Conservation (phyloP, 1,140 invertebrate species). For the Camponotus pennsylvanicus region DNA sequence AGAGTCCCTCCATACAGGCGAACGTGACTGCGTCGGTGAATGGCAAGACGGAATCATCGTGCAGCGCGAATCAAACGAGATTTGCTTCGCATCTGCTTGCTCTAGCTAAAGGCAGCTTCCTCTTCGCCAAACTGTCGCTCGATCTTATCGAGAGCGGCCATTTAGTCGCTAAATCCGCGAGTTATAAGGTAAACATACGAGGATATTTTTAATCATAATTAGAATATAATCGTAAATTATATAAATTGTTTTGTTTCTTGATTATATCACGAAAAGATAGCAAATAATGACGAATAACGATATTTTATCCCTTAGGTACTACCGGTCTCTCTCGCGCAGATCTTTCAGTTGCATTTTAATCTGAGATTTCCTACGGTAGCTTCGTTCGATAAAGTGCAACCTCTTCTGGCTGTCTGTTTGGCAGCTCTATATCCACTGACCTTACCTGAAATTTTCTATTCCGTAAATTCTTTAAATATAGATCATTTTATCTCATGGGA, state of each 20-base stretch:
- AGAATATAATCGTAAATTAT: background rate
- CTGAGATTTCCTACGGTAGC: slow-evolving; percentile 95
- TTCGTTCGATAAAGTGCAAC: slow-evolving; percentile 95
- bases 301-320: slow-evolving; percentile 86
- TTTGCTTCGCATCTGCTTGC: slow-evolving; percentile 95
- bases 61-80: slow-evolving; percentile 89
- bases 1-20: slow-evolving; percentile 92
- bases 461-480: slow-evolving; percentile 94
- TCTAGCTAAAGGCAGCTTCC: slow-evolving; percentile 95
- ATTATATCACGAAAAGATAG: too few species aligned
- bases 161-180: slow-evolving; percentile 96
- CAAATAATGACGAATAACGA: background rate
- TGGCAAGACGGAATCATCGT: slow-evolving; percentile 88
- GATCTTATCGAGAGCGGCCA: slow-evolving; percentile 97
- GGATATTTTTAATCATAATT: background rate
- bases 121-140: slow-evolving; percentile 96
- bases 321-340: slow-evolving; percentile 96
- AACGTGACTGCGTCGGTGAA: slow-evolving; percentile 92
- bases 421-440: slow-evolving; percentile 96
- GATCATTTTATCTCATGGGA: slow-evolving; percentile 94
- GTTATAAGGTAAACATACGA: slow-evolving; percentile 92
- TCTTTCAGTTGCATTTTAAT: slow-evolving; percentile 97
- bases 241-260: background rate
- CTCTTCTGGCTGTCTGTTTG: slow-evolving; percentile 95
- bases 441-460: slow-evolving; percentile 96